These are phyloP conservation scores for Corvus cornix DNA, from an alignment of 2,113 vertebrate genomes.

Conservation along the genomic window DNA sequence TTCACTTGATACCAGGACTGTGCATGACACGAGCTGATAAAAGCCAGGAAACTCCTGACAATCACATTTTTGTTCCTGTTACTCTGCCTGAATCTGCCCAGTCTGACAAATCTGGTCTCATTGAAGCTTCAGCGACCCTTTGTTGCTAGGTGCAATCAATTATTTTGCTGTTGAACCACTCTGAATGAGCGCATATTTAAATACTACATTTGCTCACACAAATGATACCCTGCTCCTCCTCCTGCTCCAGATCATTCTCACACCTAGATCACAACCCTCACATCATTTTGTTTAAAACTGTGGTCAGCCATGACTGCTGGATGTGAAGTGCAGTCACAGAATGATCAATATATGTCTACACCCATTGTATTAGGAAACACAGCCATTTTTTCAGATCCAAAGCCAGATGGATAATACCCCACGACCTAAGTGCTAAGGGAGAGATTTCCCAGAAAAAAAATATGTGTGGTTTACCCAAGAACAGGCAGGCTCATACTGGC, in stretches of 20 bases:
- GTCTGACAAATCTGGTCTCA: not conserved
- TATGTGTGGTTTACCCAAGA: not conserved
- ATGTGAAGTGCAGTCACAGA: rapidly evolving
- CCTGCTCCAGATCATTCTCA: not conserved
- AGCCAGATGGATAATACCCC: not conserved
- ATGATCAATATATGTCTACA: not conserved
- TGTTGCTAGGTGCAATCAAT: not conserved
- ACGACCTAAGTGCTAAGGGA: not conserved
- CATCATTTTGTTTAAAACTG: not conserved
- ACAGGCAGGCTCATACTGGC: not conserved
- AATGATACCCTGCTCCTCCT: not conserved
- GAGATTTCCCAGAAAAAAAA: not conserved
- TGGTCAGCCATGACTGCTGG: not conserved
- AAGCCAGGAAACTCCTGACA: not conserved
- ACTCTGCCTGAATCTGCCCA: not conserved
- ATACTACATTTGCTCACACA: not conserved
- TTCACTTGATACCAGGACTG: constrained; percentile 21
- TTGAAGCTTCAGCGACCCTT: not conserved
- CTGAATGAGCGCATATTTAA: not conserved
- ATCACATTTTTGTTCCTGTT: not conserved
- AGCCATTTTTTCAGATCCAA: not conserved
- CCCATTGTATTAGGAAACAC: not conserved
- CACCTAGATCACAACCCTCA: not conserved
- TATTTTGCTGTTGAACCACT: not conserved
- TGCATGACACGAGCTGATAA: not conserved